These are phyloP conservation scores for Aythya baeri DNA, from an alignment of 2,113 vertebrate species.

Conservation along the genomic window DNA sequence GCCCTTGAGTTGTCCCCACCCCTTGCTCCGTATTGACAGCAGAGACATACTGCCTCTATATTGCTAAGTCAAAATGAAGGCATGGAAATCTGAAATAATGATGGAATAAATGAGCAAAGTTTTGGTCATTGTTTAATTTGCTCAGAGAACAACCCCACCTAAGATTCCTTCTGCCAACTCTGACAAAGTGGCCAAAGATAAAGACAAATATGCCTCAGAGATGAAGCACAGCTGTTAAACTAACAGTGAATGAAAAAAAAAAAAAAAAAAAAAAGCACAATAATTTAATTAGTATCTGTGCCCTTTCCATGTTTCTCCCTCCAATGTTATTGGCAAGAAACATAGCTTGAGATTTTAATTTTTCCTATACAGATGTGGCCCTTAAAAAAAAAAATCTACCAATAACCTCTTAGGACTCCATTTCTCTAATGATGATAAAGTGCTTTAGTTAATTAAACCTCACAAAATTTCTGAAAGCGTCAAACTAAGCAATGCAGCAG, in stretches of 20 bases:
- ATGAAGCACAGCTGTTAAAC: constrained; percentile 67
- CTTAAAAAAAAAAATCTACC: not conserved
- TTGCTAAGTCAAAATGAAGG: constrained; percentile 53
- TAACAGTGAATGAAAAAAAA: not conserved
- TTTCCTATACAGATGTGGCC: constrained; percentile 23
- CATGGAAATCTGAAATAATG: constrained; percentile 72
- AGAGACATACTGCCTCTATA: not conserved
- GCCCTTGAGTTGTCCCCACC: not conserved
- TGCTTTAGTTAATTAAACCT: constrained; percentile 37
- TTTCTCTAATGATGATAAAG: constrained; percentile 12
- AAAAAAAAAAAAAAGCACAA: not conserved
- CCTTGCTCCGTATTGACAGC: not conserved
- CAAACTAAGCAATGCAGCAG: not conserved
- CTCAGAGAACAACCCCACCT: constrained; percentile 76
- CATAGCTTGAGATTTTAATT: not conserved
- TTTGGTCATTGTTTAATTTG: constrained; percentile 78
- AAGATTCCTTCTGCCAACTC: constrained; percentile 72
- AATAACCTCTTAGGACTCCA: constrained; percentile 6
- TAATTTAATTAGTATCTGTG: constrained; percentile 46
- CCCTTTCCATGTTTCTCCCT: not conserved
- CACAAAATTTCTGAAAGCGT: not conserved
- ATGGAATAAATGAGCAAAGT: constrained; percentile 77
- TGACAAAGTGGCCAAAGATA: constrained; percentile 72
- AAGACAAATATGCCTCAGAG: constrained; percentile 67
- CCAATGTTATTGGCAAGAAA: not conserved